Base-by-base conservation (phyloP, 2,888 invertebrate genomes). In the Helicoverpa assulta region DNA sequence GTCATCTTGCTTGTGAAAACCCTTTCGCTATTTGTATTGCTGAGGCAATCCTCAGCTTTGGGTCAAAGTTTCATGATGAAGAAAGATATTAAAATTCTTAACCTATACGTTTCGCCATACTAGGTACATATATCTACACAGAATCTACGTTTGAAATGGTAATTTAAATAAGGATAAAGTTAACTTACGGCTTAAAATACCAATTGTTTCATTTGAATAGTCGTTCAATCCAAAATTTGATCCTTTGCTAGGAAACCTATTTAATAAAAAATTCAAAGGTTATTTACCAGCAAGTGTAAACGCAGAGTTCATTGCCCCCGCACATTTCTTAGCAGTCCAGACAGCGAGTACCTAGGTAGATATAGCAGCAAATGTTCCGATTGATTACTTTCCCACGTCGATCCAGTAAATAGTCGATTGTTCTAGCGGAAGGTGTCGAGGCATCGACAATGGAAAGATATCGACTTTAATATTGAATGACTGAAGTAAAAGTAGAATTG, bases 311-410 rank as follows among this genome's bases (percentile, higher is more conserved):
- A 80, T 80, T 80, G 76, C 61, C 43, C 76, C 51, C 69, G 52
- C 61, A 62, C 52, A 53, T 52, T 57, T 66, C 52, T 60, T 57
- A 54, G 21, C 47, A 21, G 55, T 52, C 58, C 58, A 68, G 29
- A 78, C 61, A 40, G 21, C 52, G 52, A 56, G 52, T 43, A 47
- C 47, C 53, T 29, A 40, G 40, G 40, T 14, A 40, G 40, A 14
- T 14, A 67, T 63, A 61, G 62, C 63, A 52, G 54, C 69, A 60
- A 68, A 62, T 50, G 67, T 79, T 60, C 50, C 63, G 18, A 59
- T 14, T 53, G 73, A 78, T 74, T 68, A 60, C 65, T 61, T 81
- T 80, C 75, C 66, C 70, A 78, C 81, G 71, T 81, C 59, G 63
- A 64, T 74, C 55, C 21, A 61, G 50, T 55, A 58, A 77, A 69